Base-by-base conservation (phyloP, 2,888 invertebrate genomes). In the Cephus spinipes region DNA sequence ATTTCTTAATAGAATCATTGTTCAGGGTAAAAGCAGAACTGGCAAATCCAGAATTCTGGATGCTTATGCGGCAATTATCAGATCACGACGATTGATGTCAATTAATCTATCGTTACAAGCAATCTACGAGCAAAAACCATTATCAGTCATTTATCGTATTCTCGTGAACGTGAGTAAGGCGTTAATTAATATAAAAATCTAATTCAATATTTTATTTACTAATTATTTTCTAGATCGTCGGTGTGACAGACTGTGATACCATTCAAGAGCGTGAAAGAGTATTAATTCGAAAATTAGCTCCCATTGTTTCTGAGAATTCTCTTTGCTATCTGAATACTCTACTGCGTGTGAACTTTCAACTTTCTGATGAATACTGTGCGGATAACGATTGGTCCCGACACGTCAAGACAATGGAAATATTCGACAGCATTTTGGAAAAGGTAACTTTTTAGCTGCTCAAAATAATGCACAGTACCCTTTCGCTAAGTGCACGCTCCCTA, bases 1-100 rank as follows among this genome's bases (percentile, higher is more conserved):
- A 33, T 32, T 32, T 40, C 4, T 15, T 23, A 55, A 23, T 23
- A 12, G 23, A 55, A 55, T 35, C 23, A 36, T 77, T 73, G 12
- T 32, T 9, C 34, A 87, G 81, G 94, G 94, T 35, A 92, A 93
- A 78, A 89, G 92, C 15, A 92, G 94, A 34, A 92, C 93, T 23
- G 95, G 95, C 3, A 95, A 95, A 87, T 93, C 93, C 33, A 92
- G 93, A 81, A 84, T 94, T 73, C 86, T 95, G 78, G 93, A 94
- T 84, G 93, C 93, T 88, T 93, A 83, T 86, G 91, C 80, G 4
- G 76, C 78, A 11, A 83, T 86, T n/a, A 87, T 87, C 11, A 83
- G 81, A 40, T 81, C 80, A 11, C 83, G 84, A 40, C 82, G 88
- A 55, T 79, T 88, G 73, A 82, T 71, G 12, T 69, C 82, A 1